A percentile compares a stretch with the other conserved stretches of the same genome.
These are phyloP conservation scores for Tetraodon nigroviridis DNA, from an alignment of 2,113 vertebrate species.

Conservation along the genomic window DNA sequence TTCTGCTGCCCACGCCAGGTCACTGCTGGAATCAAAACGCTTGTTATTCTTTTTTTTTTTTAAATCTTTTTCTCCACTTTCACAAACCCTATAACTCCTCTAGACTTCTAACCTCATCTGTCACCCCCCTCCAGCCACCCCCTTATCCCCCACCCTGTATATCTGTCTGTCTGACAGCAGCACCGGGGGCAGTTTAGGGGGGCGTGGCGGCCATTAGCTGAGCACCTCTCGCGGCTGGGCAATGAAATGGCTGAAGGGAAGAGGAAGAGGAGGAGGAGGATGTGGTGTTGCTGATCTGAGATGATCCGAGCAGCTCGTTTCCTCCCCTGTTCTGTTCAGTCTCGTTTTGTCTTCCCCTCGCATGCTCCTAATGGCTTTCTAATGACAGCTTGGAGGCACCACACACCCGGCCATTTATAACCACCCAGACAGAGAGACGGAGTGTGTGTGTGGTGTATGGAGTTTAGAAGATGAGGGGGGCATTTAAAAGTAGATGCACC, in stretches of 20 bases:
- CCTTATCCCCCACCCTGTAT: constrained; percentile 31
- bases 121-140: constrained; percentile 33
- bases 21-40: background rate
- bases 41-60: background rate
- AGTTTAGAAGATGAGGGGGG: constrained; percentile 34
- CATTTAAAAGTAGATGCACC: constrained; percentile 58
- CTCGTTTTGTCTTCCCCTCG: constrained; percentile 54
- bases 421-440: constrained; percentile 45
- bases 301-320: constrained; percentile 54
- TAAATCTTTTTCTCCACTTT: constrained; percentile 10
- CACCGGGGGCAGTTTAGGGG: constrained; percentile 34
- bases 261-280: constrained; percentile 34
- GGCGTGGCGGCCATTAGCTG: constrained; percentile 45
- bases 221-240: constrained; percentile 37
- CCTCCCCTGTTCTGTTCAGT: constrained; percentile 50
- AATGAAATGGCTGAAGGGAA: constrained; percentile 29
- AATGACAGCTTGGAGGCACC: constrained; percentile 73
- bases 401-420: constrained; percentile 67
- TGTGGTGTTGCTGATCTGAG: constrained; percentile 33
- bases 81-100: constrained; percentile 32
- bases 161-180: constrained; percentile 53
- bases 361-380: constrained; percentile 70
- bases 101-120: constrained; percentile 4
- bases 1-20: constrained; percentile 26
- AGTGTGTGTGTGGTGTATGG: constrained; percentile 29